Evolutionary conservation across 2,797 vertebrate genomes (phyloP), one percentile per base, ranked within the genome.

Genomic region (Phoebastria nigripes): DNA sequence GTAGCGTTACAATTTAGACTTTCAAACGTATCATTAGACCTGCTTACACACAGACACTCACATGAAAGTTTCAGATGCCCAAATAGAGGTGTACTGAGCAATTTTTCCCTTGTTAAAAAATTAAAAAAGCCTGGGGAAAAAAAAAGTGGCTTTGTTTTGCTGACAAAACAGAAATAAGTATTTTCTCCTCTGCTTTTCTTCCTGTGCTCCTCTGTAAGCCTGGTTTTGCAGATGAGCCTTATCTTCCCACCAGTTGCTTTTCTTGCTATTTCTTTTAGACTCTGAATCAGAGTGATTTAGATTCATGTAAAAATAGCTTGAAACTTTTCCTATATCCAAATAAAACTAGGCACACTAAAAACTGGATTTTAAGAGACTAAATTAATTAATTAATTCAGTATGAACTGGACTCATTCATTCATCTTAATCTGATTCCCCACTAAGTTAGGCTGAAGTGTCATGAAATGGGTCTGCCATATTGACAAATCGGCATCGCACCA

Each of bases 401-500:
- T 2, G 2, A 91, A 44, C 20, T 26, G 21, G 19, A 33, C 15
- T 89, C 13, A 61, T 51, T 76, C 33, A 9, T 77, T 80, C 21
- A 24, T 80, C 18, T 80, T 51, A 46, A 84, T 42, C 19, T 54
- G 35, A 72, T 84, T 87, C 25, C 16, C 12, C 5, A 9, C 31
- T 54, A 59, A 73, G 15, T 70, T 59, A 52, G 47, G 11, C 20
- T 77, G 72, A 87, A 73, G 5, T 77, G 37, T 56, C n/a, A 59
- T 22, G 26, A 63, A 87, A 70, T 33, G 26, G 8, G 8, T 80
- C 49, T 82, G 42, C 26, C 56, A 19, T 76, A 51, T 16, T 33
- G 54, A 20, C 25, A 80, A 41, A 65, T 5, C 0, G 1, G 1
- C 12, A 83, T 74, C 1, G 0, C 26, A 47, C 1, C 7, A 24